Evolutionary conservation across 2,113 vertebrate genomes (phyloP), one percentile per base, ranked within the genome.

Genomic region (Syrmaticus mikado): DNA sequence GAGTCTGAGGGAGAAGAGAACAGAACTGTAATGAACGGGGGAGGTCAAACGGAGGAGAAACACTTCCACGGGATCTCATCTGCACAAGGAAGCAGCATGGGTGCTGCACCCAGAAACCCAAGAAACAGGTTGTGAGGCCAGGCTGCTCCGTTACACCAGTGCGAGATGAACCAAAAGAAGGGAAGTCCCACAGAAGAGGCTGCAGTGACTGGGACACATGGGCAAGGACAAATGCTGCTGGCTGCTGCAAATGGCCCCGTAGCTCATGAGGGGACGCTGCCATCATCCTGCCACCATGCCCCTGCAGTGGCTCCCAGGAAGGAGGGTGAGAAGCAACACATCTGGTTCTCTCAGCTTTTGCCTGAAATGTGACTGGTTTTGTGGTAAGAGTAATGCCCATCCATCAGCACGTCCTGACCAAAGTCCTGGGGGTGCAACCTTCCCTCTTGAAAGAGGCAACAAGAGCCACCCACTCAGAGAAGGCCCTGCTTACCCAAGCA

Each of bases 301-400:
- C 22, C 48, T 50, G 48, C 48, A 50, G 48, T 50, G 48, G 48
- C 22, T 24, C 22, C 22, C 11, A 24, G 48, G 22, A 24, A 50
- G 48, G 48, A 50, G 48, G 5, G 22, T 11, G 11, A 22, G 48
- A 50, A 50, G 48, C 22, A 25, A 24, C 12, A 50, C 48, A 50
- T 25, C 52, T 53, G 27, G 14, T 53, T 20, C 53, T 6, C n/a
- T 21, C 62, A 22, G 36, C 57, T 25, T 67, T 41, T 17, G 28
- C 45, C 25, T 41, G 43, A 65, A 62, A 73, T 27, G 17, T 25
- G 13, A 22, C 21, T 0, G 2, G 8, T 38, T 41, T n/a, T 12
- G 40, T 38, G 50, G 55, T 73, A 85, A 60, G 45, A 66, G 24
- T n/a, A 21, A 66, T 0, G 0, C 6, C 0, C 0, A 32, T 20